phyloP scores from a whole-genome alignment of 2,797 vertebrate species.

The Periparus ater region DNA sequence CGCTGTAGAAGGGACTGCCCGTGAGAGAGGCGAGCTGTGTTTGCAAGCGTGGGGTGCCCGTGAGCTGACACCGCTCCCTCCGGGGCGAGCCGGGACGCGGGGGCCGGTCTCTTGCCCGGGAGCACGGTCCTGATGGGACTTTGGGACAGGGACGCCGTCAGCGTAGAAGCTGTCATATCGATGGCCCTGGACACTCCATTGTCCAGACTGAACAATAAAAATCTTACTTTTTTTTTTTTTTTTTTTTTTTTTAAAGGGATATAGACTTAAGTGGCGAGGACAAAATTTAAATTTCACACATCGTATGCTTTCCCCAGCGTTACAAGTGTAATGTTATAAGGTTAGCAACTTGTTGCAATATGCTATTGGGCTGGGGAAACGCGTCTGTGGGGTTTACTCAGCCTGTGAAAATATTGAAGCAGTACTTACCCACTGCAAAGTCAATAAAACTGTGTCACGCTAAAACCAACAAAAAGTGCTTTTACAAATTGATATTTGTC shows the following conservation, averaged over 20 bases:
- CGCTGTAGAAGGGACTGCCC: background rate
- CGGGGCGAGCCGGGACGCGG: background rate
- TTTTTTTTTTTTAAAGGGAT: background rate
- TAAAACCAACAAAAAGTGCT: background rate
- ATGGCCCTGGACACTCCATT: background rate
- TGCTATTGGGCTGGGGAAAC: background rate
- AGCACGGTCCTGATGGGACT: background rate
- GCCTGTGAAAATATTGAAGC: background rate
- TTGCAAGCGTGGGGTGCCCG: background rate
- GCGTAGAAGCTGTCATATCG: background rate
- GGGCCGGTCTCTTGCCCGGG: background rate
- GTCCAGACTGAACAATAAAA: background rate
- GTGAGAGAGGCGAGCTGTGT: background rate
- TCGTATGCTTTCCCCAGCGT: background rate
- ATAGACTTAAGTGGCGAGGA: background rate
- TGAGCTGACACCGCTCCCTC: background rate
- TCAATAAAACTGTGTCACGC: background rate
- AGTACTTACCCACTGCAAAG: constrained; percentile 40
- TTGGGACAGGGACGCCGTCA: background rate
- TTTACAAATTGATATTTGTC: background rate
- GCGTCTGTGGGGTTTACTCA: background rate
- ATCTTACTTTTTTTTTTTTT: too few species aligned
- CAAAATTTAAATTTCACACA: background rate
- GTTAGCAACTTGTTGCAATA: background rate
- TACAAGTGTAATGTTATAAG: background rate